A percentile compares a stretch with the other conserved stretches of the same genome.
Evolutionary conservation across 2,797 vertebrate species (phyloP).

Genomic region (Sebastes jordani): DNA sequence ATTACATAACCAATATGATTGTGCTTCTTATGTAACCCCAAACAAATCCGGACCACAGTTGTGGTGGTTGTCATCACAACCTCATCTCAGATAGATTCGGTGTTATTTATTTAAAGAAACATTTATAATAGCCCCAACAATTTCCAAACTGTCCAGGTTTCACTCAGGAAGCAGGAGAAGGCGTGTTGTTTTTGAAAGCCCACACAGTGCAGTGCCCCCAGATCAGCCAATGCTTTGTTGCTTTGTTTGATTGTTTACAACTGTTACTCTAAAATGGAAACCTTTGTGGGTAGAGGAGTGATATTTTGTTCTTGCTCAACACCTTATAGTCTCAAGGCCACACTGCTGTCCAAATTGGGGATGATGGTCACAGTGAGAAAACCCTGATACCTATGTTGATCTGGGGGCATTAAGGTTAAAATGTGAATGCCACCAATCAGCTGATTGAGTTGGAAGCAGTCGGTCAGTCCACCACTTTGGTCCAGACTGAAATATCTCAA

Average conservation of each 20-base stretch:
- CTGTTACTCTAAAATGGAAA: not conserved
- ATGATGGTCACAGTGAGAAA: not conserved
- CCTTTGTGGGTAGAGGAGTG: not conserved
- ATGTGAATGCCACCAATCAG: not conserved
- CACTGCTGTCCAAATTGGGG: not conserved
- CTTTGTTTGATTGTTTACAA: conserved; percentile 33
- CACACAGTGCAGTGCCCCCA: conserved; percentile 46
- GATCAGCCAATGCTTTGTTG: conserved; percentile 27
- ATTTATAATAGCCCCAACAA: conserved; percentile 13
- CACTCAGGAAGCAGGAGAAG: conserved; percentile 46
- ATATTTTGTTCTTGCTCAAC: not conserved
- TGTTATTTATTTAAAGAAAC: conserved; percentile 43
- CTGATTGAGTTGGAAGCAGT: not conserved
- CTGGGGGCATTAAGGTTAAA: not conserved
- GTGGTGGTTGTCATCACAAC: not conserved
- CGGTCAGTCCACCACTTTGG: not conserved
- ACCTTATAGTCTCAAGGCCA: not conserved
- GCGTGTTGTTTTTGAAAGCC: conserved; percentile 50
- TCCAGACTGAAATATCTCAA: too few species aligned
- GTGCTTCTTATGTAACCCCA: not conserved
- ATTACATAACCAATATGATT: not conserved
- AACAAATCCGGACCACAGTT: not conserved
- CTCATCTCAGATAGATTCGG: not conserved
- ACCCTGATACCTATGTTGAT: not conserved
- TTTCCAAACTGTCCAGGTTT: conserved; percentile 21